Base-by-base conservation (phyloP, 2,888 invertebrate genomes). In the Stenurella melanura region DNA sequence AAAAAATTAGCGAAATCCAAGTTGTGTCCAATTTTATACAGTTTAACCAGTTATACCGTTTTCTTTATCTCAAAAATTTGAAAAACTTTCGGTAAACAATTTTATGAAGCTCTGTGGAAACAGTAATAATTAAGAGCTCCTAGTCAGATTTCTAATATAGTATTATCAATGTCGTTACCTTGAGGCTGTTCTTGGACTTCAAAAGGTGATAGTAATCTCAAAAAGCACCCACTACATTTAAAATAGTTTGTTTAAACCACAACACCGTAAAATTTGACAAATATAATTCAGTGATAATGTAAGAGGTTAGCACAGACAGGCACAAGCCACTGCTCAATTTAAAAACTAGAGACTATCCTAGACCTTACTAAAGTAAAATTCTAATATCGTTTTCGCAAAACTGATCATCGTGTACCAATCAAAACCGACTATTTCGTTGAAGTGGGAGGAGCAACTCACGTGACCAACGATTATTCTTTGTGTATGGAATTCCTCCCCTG, bases 381-480 rank as follows among this genome's bases (percentile, higher is more conserved):
- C n/a, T 50, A 50, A 50, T 50, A 50, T 6, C 15, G 50, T n/a
- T 78, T 73, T 76, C 60, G 68, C 71, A 69, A 72, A 77, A 76
- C 66, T 54, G 19, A 78, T 11, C 42, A 66, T 84, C 84, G 84
- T 84, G 84, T 80, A 81, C 84, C 84, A 84, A 84, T 84, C 74
- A 78, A 58, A 81, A 69, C 9, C 6, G 17, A 38, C 19, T 61
- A 38, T 61, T 60, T 54, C 69, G 71, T 73, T 70, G 17, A 42
- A 70, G 70, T 21, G 72, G 78, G 83, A 74, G 77, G 83, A 72
- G 77, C 77, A 56, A 67, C 50, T 74, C 77, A 76, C 80, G 76
- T 79, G 79, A 76, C 74, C 68, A 19, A 11, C 11, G 50, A 30
- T 61, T 76, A 74, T 75, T 70, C 63, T 38, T 61, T 64, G 21